Base-by-base conservation (phyloP, 2,888 invertebrate genomes). In the Melinaea marsaeus region DNA sequence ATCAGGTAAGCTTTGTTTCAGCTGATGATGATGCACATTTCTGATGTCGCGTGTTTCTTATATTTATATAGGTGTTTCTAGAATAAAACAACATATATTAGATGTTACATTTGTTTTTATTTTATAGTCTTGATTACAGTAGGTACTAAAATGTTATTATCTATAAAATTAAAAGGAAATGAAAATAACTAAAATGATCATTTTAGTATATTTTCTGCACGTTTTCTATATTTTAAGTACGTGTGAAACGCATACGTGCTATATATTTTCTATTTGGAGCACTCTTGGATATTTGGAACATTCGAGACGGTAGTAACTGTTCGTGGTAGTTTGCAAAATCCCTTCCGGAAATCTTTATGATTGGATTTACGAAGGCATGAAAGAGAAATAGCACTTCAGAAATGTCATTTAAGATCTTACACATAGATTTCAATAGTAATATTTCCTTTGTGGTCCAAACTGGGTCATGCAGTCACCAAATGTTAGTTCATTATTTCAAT, bases 1-100 rank as follows among this genome's bases (percentile, higher is more conserved):
- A 89, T 80, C 89, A 90, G 90, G 90, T 90, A 78, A 85, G 85
- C 76, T 77, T 82, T 80, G 77, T 75, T 79, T 71, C 63, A 57
- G 64, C 56, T 69, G 60, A 58, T 61, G 46, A 56, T 32, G 51
- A 32, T 32, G 51, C 7, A 32, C 32, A 37, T 60, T 58, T 60
- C 62, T 57, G 58, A 59, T 62, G 65, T 65, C 32, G 65, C 61
- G 63, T 32, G 47, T 58, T 48, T 62, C 13, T 54, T 68, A 61
- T 58, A 58, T 65, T 42, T 42, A 55, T 47, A 42, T 59, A n/a
- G 11, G 7, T 34, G 32, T 22, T 42, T 7, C 32, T 7, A n/a
- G 32, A 51, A 32, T 51, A 32, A 51, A 32, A 3, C 22, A 11
- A 11, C 11, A 9, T 11, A 32, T 42, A 9, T 42, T 42, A 2